phyloP scores from a whole-genome alignment of 2,888 invertebrate genomes.

The Caenorhabditis sulstoni region DNA sequence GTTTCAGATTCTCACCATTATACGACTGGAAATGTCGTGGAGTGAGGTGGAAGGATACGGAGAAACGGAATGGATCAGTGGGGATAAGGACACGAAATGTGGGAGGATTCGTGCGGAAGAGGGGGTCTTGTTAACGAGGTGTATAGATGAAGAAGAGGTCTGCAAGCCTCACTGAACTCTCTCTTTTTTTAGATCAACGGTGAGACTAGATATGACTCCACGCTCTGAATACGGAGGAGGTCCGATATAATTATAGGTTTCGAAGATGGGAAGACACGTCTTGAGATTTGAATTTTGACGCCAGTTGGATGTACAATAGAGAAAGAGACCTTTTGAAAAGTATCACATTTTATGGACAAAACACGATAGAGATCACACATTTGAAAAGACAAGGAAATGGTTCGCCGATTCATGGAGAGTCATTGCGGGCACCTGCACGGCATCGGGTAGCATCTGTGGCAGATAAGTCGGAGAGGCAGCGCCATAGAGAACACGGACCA shows the following conservation, averaged over 20 bases:
- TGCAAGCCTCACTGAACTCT: constrained; percentile 3
- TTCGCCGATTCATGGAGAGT: not conserved
- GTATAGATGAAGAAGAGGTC: constrained; percentile 6
- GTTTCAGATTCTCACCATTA: constrained; percentile 34
- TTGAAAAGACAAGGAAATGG: not conserved
- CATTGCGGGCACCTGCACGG: constrained; percentile 32
- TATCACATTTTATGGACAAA: not conserved
- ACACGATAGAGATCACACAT: constrained; percentile 31
- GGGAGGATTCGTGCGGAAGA: constrained; percentile 5
- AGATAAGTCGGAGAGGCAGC: constrained; percentile 28
- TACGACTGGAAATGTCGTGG: constrained; percentile 10
- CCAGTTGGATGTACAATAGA: too few relatives aligned
- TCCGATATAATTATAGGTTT: not conserved
- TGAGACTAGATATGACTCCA: not conserved
- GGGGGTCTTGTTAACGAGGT: constrained; percentile 7
- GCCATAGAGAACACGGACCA: constrained; percentile 54
- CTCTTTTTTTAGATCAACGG: not conserved
- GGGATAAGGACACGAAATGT: constrained; percentile 3
- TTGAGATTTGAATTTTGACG: not conserved
- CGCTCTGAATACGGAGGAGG: constrained; percentile 2
- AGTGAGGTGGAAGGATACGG: not conserved
- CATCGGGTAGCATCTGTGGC: constrained; percentile 20
- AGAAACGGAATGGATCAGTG: not conserved
- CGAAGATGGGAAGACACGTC: not conserved
- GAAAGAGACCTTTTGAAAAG: too few relatives aligned